Base-by-base conservation (phyloP, 1,140 invertebrate genomes). In the Zaprionus vittiger region DNA sequence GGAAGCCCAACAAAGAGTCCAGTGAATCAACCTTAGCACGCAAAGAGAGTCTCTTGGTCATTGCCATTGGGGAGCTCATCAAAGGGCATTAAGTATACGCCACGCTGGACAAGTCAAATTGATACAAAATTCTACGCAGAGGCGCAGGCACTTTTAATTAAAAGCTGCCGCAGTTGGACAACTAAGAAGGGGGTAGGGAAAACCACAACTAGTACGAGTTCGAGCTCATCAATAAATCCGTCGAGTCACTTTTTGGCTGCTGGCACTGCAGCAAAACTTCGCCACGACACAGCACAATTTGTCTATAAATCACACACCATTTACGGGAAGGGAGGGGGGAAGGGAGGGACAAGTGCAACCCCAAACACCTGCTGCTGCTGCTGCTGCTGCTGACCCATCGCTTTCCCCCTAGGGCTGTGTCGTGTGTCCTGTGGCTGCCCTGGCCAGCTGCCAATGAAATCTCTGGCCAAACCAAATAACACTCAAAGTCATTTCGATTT, bases 401-500 rank as follows among this genome's bases (percentile, higher is more conserved):
- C 47, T 20, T 17, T 34, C 64, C 65, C 49, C 62, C 56, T 63
- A 11, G 31, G 69, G 38, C 77, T 47, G 28, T 81, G 83, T 34
- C 9, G 44, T 41, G 28, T 41, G 34, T 41, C 24, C 61, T 67
- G 56, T 26, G 37, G 34, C 59, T 44, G 55, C 75, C 41, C 41
- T 86, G 83, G 83, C 78, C 75, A 83, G 81, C 69, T 90, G 84
- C 84, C 84, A 89, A 89, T 90, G 81, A 81, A 89, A 90, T 89
- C 71, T 73, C 79, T 90, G 84, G 85, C 85, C 73, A 71, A 81
- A 81, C 64, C 84, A 89, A 89, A 89, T 85, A 89, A 85, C 79
- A 90, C 81, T 85, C 81, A 90, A 89, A 90, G 79, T 90, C 84
- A 87, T 87, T 87, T 82, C 83, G 83, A 73, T 82, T 89, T 89